Evolutionary conservation across 2,113 vertebrate species (phyloP).

Genomic region (Picathartes gymnocephalus): DNA sequence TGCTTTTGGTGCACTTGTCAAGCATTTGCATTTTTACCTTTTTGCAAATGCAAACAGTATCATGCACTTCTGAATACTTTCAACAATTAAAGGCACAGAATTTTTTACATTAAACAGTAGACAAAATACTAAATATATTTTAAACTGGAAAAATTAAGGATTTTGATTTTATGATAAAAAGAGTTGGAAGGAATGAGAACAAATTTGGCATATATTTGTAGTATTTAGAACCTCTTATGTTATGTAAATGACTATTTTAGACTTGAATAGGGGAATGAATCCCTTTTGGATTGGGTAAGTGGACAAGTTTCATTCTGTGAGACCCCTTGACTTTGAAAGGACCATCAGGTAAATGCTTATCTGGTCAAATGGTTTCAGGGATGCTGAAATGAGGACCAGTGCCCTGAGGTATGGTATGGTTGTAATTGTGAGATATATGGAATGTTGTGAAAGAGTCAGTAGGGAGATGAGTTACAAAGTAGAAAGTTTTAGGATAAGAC

Average conservation of each 20-base stretch:
- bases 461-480: background rate
- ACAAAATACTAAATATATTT: background rate
- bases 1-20: background rate
- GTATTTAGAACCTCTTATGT: background rate
- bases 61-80: background rate
- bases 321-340: background rate
- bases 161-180: background rate
- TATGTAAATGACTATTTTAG: background rate
- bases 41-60: background rate
- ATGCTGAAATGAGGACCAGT: background rate
- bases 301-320: background rate
- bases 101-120: background rate
- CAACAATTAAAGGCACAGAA: background rate
- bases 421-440: background rate
- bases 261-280: background rate
- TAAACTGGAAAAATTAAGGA: background rate
- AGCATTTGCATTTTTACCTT: background rate
- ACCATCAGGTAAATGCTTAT: background rate
- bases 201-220: background rate
- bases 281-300: background rate
- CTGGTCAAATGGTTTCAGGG: background rate
- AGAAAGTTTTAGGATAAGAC: background rate
- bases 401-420: accelerated
- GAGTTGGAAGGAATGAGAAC: accelerated
- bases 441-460: background rate